Evolutionary conservation across 2,888 invertebrate genomes (phyloP), one percentile per base, ranked within the genome.

Genomic region (Rotaria socialis): DNA sequence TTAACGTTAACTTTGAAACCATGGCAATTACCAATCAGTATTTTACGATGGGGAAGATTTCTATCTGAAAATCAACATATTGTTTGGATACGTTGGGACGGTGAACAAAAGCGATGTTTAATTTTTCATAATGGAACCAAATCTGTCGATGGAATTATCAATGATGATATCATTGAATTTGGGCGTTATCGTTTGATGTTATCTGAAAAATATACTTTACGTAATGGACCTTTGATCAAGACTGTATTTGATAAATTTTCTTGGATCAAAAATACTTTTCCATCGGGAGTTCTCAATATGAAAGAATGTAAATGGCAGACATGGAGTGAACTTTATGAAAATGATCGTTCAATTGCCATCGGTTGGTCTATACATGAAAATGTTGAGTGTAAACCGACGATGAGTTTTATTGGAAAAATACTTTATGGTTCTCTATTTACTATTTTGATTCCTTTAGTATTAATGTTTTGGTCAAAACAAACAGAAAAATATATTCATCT

Each of bases 291-390:
- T 67, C 10, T 67, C 7, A 19, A 67, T 35, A 67, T 67, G 19
- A 35, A 67, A 4, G 67, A 67, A 67, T 67, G 67, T 67, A 67
- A 67, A 41, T 67, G 67, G 67, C 35, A 67, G 35, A 67, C 67
- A 3, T 35, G 35, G 35, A 67, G 67, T 41, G 35, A 67, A 19
- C 35, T 67, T 14, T 67, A 35, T 67, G 67, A 67, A 67, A 41
- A 67, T 35, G 24, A 35, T 67, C 19, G 67, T 41, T 67, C 14
- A 5, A 67, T 67, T 67, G 35, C 16, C 2, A 35, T 35, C 16
- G 67, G 67, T 35, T 67, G 67, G 67, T 67, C 67, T 27, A 67
- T 67, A 19, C 67, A 67, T 67, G 67, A 67, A 67, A 67, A 35
- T 67, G 67, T 67, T 67, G 7, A 67, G 16, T 67, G 11, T 35